Conservation (phyloP, 1,140 invertebrate genomes). For the Scaptodrosophila lebanonensis region DNA sequence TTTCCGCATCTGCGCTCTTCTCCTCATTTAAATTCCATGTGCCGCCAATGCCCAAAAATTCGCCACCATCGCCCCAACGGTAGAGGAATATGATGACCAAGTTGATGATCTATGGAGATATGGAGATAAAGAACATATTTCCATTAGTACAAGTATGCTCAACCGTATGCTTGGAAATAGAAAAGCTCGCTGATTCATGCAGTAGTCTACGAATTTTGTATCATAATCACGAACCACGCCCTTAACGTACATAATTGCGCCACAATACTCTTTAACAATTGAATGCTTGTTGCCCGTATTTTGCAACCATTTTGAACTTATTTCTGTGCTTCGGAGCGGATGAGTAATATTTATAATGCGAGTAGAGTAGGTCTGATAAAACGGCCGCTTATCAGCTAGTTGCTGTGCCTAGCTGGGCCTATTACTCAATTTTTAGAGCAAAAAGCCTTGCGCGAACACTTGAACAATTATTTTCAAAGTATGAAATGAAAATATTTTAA, state of each 20-base stretch:
- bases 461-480: no score
- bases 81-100: constrained; percentile 88
- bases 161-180: no score
- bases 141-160: no score
- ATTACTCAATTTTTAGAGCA: constrained; percentile 43
- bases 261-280: no score
- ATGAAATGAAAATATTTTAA: no score
- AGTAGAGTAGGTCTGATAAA: constrained; percentile 42
- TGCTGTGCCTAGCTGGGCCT: constrained; percentile 10
- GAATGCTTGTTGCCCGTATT: no score
- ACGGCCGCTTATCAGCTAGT: constrained; percentile 40
- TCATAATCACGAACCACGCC: no score
- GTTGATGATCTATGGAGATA: constrained; percentile 81
- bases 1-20: constrained; percentile 90
- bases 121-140: constrained; percentile 19
- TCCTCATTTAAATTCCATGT: constrained; percentile 93
- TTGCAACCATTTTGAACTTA: constrained; percentile 32
- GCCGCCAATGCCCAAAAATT: constrained; percentile 89
- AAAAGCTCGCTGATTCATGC: no score
- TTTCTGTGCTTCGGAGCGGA: constrained; percentile 20
- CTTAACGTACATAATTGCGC: no score
- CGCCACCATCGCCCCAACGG: constrained; percentile 87
- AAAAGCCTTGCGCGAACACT: no score
- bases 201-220: no score
- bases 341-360: constrained; percentile 59